Evolutionary conservation across 2,888 invertebrate genomes (phyloP).

Genomic region (Lasioglossum oenotherae): DNA sequence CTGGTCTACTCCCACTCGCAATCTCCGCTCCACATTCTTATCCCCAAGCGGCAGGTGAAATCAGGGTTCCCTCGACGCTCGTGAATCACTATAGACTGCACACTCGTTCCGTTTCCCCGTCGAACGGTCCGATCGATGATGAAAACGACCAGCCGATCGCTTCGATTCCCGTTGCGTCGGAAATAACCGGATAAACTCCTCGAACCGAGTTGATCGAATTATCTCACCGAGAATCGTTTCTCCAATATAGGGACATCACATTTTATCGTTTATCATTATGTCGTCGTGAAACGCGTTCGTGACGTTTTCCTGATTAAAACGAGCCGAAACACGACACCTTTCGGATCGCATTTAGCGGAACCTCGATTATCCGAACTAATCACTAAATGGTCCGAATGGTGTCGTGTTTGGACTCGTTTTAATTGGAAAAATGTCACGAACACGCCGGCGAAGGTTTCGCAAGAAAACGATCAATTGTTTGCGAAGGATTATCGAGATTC

Average conservation of each 20-base stretch:
- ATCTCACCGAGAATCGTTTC: neutral
- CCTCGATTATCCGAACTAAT: too few relatives aligned
- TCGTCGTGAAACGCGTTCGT: neutral
- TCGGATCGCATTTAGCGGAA: too few relatives aligned
- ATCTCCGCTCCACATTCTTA: conserved; percentile 65
- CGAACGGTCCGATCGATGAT: neutral
- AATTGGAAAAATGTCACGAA: too few relatives aligned
- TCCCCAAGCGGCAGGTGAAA: conserved; percentile 58
- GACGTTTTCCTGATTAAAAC: neutral
- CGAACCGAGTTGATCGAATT: neutral
- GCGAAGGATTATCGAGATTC: neutral
- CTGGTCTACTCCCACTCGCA: conserved; percentile 54
- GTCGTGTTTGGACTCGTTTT: too few relatives aligned
- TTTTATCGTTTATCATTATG: neutral
- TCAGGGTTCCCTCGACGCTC: conserved; percentile 16
- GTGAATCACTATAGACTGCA: conserved; percentile 3
- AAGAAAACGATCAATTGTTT: neutral
- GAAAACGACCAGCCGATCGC: neutral
- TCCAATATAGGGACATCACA: neutral
- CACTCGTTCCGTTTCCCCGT: neutral
- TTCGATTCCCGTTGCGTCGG: neutral
- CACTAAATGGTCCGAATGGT: too few relatives aligned
- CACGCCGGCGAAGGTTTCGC: too few relatives aligned
- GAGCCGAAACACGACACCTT: neutral
- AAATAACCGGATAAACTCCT: neutral